Evolutionary conservation across 2,113 vertebrate genomes (phyloP).

Genomic region (Numenius arquata): DNA sequence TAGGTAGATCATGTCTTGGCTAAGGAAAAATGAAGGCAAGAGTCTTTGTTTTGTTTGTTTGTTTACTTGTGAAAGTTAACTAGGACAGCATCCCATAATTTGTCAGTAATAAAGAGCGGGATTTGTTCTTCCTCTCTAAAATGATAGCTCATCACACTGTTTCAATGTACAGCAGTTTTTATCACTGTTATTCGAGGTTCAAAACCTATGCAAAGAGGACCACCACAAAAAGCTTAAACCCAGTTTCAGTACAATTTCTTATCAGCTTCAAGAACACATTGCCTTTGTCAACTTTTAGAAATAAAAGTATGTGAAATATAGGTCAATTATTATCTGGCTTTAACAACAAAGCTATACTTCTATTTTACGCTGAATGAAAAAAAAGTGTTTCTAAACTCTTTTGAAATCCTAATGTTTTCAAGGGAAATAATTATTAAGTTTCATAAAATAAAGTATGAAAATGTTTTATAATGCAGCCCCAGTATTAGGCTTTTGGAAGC

Average conservation of each 20-base stretch:
- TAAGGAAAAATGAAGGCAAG: neutral
- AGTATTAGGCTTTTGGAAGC: neutral
- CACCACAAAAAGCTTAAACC: neutral
- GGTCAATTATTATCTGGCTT: conserved; percentile 11
- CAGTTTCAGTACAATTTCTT: neutral
- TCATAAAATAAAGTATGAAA: too few species aligned
- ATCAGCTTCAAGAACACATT: neutral
- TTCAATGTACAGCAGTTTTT: neutral
- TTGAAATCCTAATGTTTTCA: neutral
- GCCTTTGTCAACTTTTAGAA: neutral
- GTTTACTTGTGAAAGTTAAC: neutral
- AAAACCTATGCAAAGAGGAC: neutral
- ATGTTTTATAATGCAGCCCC: neutral
- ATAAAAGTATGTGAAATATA: conserved; percentile 8
- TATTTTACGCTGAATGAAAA: neutral
- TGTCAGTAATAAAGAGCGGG: neutral
- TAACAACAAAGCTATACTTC: neutral
- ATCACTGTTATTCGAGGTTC: neutral
- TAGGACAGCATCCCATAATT: neutral
- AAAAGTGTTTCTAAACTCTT: neutral
- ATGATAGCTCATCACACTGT: neutral
- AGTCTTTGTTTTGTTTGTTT: neutral
- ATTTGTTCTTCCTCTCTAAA: neutral
- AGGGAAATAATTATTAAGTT: too few species aligned
- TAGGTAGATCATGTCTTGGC: neutral